Base-by-base conservation (phyloP, 2,888 invertebrate species). In the Cremastinae sp. region DNA sequence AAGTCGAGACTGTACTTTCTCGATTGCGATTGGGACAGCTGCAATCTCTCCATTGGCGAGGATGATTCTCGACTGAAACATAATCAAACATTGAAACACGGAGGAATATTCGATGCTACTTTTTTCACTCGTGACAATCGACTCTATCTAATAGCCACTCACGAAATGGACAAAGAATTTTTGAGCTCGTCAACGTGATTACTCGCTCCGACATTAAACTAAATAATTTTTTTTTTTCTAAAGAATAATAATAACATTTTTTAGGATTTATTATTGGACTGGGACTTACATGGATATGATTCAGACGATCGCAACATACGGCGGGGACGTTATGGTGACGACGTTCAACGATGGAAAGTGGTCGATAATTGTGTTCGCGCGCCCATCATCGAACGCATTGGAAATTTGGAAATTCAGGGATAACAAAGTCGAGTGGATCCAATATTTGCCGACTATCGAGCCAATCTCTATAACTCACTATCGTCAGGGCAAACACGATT, bases 251-350 rank as follows among this genome's bases (percentile, higher is more conserved):
- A 5, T 28, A 20, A 16, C 9, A 10, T 53, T 14, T 9, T 61
- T 7, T 47, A 86, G 86, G 18, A 83, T 87, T 58, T 87, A 87
- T 47, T 80, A 80, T 18, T 87, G 87, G 87, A 84, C 81, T 41
- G 86, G 81, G 4, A 86, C 85, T 4, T 86, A 86, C 66, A 85
- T 87, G 85, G 86, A 86, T 47, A 71, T 79, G 38, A 77, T 83
- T 4, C 12, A 58, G 4, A 70, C 80, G 10, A 71, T 83, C 38
- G 53, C 68, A 49, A 84, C 84, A 2, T 78, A 74, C 8, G 84
- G 82, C 1, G 85, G n/a, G n/a, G n/a, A 82, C 0, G 78, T 84
- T n/a, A 80, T 85, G 12, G 84, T 87, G 10, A 78, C 83, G 12
- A 79, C 86, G 0, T 86, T 87, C 49, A 75, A 77, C 8, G 64